Percentiles rank a stretch among this genome's conserved stretches.
Conservation (phyloP, 2,888 invertebrate species). For the Camponotus fellah region DNA sequence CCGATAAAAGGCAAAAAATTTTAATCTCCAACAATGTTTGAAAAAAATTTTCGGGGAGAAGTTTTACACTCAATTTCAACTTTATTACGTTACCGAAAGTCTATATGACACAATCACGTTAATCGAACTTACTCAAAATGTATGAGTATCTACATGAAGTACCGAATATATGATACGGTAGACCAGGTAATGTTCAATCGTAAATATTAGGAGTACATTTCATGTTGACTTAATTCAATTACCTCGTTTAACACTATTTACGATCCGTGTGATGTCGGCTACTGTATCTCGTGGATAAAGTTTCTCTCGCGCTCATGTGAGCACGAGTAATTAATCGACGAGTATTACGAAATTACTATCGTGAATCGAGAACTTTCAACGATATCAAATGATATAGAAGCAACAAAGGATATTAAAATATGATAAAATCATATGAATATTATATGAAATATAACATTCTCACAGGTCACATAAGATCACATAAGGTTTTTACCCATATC, state of each 20-base stretch:
- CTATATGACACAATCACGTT: background rate
- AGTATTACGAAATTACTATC: constrained; percentile 42
- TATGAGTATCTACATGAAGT: background rate
- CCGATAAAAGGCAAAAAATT: background rate
- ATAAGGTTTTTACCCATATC: background rate
- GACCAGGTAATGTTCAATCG: constrained; percentile 10
- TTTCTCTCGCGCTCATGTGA: constrained; percentile 10
- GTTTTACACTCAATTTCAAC: background rate
- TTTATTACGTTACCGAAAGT: background rate
- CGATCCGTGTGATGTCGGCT: background rate
- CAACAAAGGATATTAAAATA: background rate
- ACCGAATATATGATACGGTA: constrained; percentile 21
- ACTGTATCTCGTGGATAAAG: constrained; percentile 1
- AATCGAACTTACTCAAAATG: background rate
- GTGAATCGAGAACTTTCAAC: constrained; percentile 5
- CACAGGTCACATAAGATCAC: background rate
- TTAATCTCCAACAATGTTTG: background rate
- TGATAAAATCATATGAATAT: background rate
- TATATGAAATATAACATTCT: background rate
- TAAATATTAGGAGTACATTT: constrained; percentile 48
- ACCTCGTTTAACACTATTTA: constrained; percentile 39
- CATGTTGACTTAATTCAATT: constrained; percentile 42
- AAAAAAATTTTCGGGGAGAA: background rate
- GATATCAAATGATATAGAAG: background rate
- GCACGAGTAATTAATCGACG: constrained; percentile 36